Percentiles rank a stretch among this genome's conserved stretches.
Evolutionary conservation across 1,140 invertebrate genomes (phyloP).

Genomic region (Scaptodrosophila lebanonensis): DNA sequence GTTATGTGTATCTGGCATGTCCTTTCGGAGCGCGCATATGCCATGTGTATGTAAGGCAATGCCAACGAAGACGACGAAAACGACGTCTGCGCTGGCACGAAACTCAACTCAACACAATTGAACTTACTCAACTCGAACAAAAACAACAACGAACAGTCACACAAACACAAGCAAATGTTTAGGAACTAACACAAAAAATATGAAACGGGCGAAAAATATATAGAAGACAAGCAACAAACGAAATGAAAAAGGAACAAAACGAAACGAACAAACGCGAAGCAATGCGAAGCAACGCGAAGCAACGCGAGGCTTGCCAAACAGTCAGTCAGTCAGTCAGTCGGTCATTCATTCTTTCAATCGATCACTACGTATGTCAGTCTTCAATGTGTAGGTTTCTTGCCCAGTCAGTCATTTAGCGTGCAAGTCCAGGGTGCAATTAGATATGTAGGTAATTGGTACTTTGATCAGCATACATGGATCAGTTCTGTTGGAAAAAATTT

Average conservation of each 20-base stretch:
- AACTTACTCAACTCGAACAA: constrained; percentile 53
- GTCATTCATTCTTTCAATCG: too few species aligned
- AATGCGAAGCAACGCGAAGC: background rate
- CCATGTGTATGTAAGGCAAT: constrained; percentile 19
- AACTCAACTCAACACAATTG: constrained; percentile 52
- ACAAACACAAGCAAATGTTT: constrained; percentile 14
- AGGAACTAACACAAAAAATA: too few species aligned
- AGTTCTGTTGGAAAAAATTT: too few species aligned
- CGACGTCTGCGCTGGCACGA: constrained; percentile 58
- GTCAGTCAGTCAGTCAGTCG: too few species aligned
- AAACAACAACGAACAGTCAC: constrained; percentile 17
- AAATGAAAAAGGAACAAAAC: constrained; percentile 19
- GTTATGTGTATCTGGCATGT: constrained; percentile 60
- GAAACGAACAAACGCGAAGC: constrained; percentile 1
- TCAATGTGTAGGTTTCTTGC: too few species aligned
- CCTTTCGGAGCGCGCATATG: constrained; percentile 64
- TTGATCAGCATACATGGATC: too few species aligned
- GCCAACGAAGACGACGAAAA: constrained; percentile 7
- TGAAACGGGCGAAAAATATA: too few species aligned
- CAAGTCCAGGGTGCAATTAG: too few species aligned
- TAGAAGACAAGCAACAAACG: too few species aligned
- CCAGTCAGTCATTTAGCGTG: too few species aligned
- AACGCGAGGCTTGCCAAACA: constrained; percentile 11
- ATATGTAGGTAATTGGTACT: too few species aligned
- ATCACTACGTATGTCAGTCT: too few species aligned